Evolutionary conservation across 2,888 invertebrate species (phyloP).

Genomic region (Baronia brevicornis): DNA sequence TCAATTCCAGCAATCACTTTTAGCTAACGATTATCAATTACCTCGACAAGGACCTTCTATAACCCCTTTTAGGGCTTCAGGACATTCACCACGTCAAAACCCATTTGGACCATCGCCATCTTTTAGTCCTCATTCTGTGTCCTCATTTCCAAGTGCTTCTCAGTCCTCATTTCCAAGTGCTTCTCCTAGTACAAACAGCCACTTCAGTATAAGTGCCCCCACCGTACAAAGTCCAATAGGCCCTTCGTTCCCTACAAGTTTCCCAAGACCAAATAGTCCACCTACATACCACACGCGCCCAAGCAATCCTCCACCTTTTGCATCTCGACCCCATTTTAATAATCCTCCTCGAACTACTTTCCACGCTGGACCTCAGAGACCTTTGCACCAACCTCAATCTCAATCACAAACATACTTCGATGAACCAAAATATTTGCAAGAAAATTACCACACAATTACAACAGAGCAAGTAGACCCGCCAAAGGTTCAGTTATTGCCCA

Average conservation of each 20-base stretch:
- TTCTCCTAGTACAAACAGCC: conserved; percentile 39
- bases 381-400: conserved; percentile 58
- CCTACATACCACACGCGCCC: conserved; percentile 49
- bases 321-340: conserved; percentile 49
- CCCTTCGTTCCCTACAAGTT: conserved; percentile 43
- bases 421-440: conserved; percentile 69
- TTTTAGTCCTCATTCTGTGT: conserved; percentile 38
- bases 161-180: conserved; percentile 43
- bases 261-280: conserved; percentile 45
- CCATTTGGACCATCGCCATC: conserved; percentile 49
- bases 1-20: conserved; percentile 61
- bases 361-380: conserved; percentile 72
- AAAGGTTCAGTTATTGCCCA: conserved; percentile 56
- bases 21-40: conserved; percentile 58
- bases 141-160: conserved; percentile 43
- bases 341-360: conserved; percentile 58
- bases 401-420: conserved; percentile 60
- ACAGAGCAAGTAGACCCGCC: conserved; percentile 62
- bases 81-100: conserved; percentile 41
- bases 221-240: conserved; percentile 47
- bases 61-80: conserved; percentile 53
- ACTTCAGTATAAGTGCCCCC: conserved; percentile 42
- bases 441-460: conserved; percentile 71
- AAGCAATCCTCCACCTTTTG: conserved; percentile 41
- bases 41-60: conserved; percentile 59